Base-by-base conservation (phyloP, 2,888 invertebrate species). In the Acanthosoma haemorrhoidale region DNA sequence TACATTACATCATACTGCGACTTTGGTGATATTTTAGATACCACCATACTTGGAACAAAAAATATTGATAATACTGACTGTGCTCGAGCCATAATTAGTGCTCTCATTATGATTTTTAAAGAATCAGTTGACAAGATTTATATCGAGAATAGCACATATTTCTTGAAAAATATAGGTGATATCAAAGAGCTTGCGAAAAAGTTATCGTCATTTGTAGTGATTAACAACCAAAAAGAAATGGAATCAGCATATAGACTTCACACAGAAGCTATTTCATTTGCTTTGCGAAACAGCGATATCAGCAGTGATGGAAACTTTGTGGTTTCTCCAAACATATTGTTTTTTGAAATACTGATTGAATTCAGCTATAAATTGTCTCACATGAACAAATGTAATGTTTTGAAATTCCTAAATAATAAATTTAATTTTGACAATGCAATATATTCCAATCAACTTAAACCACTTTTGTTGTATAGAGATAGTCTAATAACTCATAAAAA, bases 221-320 rank as follows among this genome's bases (percentile, higher is more conserved):
- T 5, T 11, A 18, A 36, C 11, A 11, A 34, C 6, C 11, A 21
- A 18, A 29, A 21, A 5, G 21, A 36, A 8, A 32, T 13, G 18
- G 43, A n/a, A 9, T 43, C 39, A 2, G 16, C 51, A 11, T 32
- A 57, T 18, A 29, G 21, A 8, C 18, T 67, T 11, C 67, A 67
- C 32, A 51, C 18, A 31, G 51, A 67, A n/a, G 67, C 51, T n/a
- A 67, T 67, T 18, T 21, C 9, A 11, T 67, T 67, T 57, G 67
- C 67, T 18, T 32, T 67, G 9, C 31, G 31, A 41, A 39, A 34
- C 11, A 16, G 31, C 18, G 32, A 29, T 36, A 5, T 32, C 4
- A 32, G 21, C 13, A 6, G 5, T 0, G 36, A 51, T 31, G 21
- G 41, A 34, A 5, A 16, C 15, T 29, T 38, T 11, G 29, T 18